Evolutionary conservation across 2,888 invertebrate genomes (phyloP).

Genomic region (Latrodectus elegans): DNA sequence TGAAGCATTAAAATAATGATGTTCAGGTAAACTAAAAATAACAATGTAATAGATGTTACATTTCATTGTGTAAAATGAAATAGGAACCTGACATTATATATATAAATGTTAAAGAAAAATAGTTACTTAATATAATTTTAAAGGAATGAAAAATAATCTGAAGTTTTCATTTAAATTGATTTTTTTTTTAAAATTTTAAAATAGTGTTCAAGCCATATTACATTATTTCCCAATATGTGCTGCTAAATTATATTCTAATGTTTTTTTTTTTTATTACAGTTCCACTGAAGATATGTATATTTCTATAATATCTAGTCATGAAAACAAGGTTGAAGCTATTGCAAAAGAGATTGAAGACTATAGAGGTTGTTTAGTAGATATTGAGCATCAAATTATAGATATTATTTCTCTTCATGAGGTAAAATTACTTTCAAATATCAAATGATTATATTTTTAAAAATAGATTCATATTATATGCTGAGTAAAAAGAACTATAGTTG

Average conservation of each 20-base stretch:
- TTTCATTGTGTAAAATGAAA: no score
- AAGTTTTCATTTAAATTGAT: background rate
- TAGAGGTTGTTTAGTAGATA: constrained; percentile 14
- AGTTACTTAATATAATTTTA: no score
- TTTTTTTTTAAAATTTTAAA: background rate
- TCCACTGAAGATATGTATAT: constrained; percentile 54
- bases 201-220: background rate
- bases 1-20: no score
- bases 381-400: constrained; percentile 14
- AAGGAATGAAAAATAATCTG: background rate
- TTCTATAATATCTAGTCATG: constrained; percentile 51
- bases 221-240: no score
- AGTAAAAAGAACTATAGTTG: no score
- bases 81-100: no score
- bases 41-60: no score
- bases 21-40: no score
- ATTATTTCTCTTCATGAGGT: constrained; percentile 9
- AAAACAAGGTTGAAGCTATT: constrained; percentile 39
- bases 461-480: no score
- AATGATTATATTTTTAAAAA: no score
- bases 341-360: constrained; percentile 36
- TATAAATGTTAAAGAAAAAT: no score
- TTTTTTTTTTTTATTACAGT: constrained; percentile 21
- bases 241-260: background rate
- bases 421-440: background rate